Percentiles rank a stretch among this genome's conserved stretches.
phyloP scores from a whole-genome alignment of 1,140 invertebrate species.

The Lepidotrigona ventralis region DNA sequence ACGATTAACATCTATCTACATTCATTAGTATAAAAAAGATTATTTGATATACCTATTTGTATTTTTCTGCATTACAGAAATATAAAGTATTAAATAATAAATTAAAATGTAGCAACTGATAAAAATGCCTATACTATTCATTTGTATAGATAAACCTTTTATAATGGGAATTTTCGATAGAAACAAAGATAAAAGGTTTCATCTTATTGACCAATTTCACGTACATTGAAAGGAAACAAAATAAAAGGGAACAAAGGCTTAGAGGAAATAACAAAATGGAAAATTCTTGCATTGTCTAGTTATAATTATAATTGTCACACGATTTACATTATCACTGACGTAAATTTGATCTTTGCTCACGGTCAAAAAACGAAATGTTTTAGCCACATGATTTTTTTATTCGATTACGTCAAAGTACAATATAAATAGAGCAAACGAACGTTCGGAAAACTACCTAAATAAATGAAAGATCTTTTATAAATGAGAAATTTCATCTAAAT shows the following conservation, averaged over 20 bases:
- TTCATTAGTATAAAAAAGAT: too few species aligned
- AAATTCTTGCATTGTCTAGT: constrained; percentile 24
- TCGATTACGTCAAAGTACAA: not conserved
- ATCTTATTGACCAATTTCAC: too few species aligned
- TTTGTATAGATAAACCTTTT: too few species aligned
- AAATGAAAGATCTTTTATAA: not conserved
- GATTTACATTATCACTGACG: constrained; percentile 19
- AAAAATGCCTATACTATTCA: too few species aligned
- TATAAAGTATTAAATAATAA: too few species aligned
- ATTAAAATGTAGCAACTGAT: too few species aligned
- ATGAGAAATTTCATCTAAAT: too few species aligned
- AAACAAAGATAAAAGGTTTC: too few species aligned
- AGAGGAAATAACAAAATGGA: not conserved
- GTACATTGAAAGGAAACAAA: not conserved
- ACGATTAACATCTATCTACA: too few species aligned
- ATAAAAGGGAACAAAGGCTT: not conserved
- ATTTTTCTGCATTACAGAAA: too few species aligned
- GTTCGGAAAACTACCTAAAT: not conserved
- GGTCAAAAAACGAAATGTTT: constrained; percentile 10
- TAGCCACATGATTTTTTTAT: constrained; percentile 13
- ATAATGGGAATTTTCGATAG: too few species aligned
- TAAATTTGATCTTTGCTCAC: not conserved
- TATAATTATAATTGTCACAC: not conserved
- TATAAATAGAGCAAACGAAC: not conserved
- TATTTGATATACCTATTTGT: too few species aligned